phyloP scores from a whole-genome alignment of 2,113 vertebrate species.

The Illadopsis cleaveri region DNA sequence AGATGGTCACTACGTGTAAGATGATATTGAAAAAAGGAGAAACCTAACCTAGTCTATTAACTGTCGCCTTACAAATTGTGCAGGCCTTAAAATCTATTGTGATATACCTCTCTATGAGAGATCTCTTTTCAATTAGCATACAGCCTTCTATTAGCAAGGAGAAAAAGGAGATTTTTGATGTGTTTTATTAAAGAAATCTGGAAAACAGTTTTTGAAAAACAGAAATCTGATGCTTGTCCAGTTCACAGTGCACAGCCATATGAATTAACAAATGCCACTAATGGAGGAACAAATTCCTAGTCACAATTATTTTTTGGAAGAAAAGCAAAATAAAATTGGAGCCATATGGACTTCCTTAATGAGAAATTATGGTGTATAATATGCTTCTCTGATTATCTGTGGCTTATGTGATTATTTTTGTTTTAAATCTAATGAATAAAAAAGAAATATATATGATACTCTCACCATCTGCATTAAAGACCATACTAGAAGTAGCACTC shows the following conservation, averaged over 20 bases:
- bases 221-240: constrained; percentile 7
- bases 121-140: neutral
- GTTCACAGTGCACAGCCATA: constrained; percentile 18
- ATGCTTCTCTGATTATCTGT: constrained; percentile 4
- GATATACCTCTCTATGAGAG: neutral
- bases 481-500: neutral
- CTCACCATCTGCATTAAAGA: neutral
- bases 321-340: constrained; percentile 9
- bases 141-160: neutral
- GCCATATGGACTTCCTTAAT: constrained; percentile 53
- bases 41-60: neutral
- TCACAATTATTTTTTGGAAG: constrained; percentile 45
- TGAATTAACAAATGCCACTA: constrained; percentile 40
- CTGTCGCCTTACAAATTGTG: neutral
- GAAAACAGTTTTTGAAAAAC: neutral
- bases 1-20: neutral
- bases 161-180: neutral
- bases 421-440: neutral
- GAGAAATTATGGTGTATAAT: constrained; percentile 31
- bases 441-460: neutral
- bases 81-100: neutral
- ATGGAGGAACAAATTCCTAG: constrained; percentile 43
- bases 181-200: neutral
- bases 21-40: neutral
- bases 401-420: neutral